Conservation (phyloP, 2,888 invertebrate genomes). For the Caenorhabditis sulstoni region DNA sequence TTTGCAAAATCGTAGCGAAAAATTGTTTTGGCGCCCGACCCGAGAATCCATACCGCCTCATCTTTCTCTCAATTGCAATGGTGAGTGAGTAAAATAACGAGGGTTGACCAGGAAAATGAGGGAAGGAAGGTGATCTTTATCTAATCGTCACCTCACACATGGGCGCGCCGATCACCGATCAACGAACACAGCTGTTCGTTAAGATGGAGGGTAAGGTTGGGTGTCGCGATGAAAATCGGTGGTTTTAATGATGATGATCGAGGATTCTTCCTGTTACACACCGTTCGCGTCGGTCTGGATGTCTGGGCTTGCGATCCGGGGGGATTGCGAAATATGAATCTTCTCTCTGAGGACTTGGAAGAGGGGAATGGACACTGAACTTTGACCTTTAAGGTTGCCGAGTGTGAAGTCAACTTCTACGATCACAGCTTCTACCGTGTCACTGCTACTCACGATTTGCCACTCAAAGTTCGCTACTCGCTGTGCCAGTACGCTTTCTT, state of each 20-base stretch:
- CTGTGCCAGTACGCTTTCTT: slow-evolving; percentile 31
- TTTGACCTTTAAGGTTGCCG: slow-evolving; percentile 24
- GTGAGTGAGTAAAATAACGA: too few relatives aligned
- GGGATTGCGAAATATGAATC: slow-evolving; percentile 16
- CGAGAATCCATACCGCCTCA: slow-evolving; percentile 36
- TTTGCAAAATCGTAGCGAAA: slow-evolving; percentile 13
- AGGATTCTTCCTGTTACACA: slow-evolving; percentile 17
- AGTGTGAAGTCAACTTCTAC: slow-evolving; percentile 35
- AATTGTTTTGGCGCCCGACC: slow-evolving; percentile 13
- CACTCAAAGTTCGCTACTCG: slow-evolving; percentile 28
- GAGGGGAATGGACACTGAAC: neutral
- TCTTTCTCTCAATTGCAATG: slow-evolving; percentile 29
- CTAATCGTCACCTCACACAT: neutral
- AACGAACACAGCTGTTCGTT: slow-evolving; percentile 42
- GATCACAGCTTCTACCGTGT: slow-evolving; percentile 18
- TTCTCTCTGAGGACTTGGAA: neutral
- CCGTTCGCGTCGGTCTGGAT: slow-evolving; percentile 8
- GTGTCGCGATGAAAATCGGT: neutral
- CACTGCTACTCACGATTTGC: neutral
- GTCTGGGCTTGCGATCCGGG: slow-evolving; percentile 4
- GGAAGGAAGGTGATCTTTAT: slow-evolving; percentile 15
- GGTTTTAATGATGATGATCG: slow-evolving; percentile 18
- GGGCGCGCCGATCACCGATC: slow-evolving; percentile 9
- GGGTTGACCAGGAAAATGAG: too few relatives aligned
- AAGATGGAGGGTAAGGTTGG: neutral